Percentiles rank a stretch among this genome's conserved stretches.
Evolutionary conservation across 2,888 invertebrate species (phyloP).

Genomic region (Cephus rjabovi): DNA sequence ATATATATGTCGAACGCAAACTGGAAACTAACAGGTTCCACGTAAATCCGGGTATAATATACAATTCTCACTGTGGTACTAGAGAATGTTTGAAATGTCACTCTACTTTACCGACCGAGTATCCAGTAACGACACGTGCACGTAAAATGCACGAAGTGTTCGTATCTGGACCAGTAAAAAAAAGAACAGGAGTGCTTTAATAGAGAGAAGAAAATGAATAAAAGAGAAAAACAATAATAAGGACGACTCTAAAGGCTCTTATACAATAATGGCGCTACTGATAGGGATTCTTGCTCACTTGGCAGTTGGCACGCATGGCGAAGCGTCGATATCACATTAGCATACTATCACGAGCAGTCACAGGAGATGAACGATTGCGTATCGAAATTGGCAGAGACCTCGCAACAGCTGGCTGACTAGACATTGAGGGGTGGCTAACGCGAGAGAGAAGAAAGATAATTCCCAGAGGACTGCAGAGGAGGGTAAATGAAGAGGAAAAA

Average conservation of each 20-base stretch:
- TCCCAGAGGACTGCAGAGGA: neutral
- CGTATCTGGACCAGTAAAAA: neutral
- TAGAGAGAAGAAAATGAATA: neutral
- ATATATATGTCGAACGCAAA: neutral
- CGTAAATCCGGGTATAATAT: neutral
- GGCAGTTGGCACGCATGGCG: neutral
- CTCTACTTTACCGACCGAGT: neutral
- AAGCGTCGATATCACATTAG: neutral
- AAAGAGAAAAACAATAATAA: neutral
- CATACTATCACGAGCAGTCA: neutral
- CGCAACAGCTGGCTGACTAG: neutral
- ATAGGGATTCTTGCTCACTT: neutral
- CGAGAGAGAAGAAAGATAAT: neutral
- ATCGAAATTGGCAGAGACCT: neutral
- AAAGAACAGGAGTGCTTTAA: neutral
- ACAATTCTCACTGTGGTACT: neutral
- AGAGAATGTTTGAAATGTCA: neutral
- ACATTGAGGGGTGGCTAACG: neutral
- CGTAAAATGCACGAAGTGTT: neutral
- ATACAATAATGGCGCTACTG: neutral
- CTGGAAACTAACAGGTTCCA: neutral
- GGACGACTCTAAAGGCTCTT: neutral
- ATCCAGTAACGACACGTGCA: neutral
- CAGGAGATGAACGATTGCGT: neutral
- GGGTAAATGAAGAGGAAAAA: neutral